These are phyloP conservation scores for Tipula unca DNA, from an alignment of 2,888 invertebrate genomes.

Conservation along the genomic window DNA sequence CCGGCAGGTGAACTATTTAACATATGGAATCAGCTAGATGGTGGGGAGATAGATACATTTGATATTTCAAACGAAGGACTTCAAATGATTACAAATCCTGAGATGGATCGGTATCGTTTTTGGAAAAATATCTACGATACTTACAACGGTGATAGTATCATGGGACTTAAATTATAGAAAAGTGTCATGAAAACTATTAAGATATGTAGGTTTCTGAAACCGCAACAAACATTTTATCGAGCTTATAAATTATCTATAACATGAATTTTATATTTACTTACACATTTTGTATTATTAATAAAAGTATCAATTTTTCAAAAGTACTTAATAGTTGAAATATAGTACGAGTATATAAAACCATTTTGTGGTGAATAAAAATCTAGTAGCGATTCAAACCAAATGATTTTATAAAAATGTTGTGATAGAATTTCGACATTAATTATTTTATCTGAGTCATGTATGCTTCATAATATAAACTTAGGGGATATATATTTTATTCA, in stretches of 20 bases:
- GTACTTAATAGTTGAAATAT: no score
- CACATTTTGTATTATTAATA: background rate
- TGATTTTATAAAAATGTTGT: background rate
- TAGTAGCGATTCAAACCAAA: background rate
- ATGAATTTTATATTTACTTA: background rate
- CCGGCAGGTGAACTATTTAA: conserved; percentile 29
- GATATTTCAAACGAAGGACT: conserved; percentile 28
- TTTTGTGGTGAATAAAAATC: background rate
- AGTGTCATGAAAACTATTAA: background rate
- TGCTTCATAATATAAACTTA: no score
- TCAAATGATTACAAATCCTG: conserved; percentile 34
- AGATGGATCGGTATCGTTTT: conserved; percentile 34
- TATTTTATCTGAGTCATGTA: background rate
- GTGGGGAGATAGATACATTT: conserved; percentile 25
- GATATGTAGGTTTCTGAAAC: background rate
- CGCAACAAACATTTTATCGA: background rate
- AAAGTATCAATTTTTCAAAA: background rate
- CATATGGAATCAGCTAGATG: conserved; percentile 29
- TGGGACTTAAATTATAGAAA: background rate
- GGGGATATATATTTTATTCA: no score
- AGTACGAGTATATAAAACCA: no score
- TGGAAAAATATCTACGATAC: conserved; percentile 35
- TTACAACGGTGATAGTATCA: conserved; percentile 32
- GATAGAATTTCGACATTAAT: background rate
- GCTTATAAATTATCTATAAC: background rate